Base-by-base conservation (phyloP, 2,113 vertebrate species). In the Paralichthys olivaceus region DNA sequence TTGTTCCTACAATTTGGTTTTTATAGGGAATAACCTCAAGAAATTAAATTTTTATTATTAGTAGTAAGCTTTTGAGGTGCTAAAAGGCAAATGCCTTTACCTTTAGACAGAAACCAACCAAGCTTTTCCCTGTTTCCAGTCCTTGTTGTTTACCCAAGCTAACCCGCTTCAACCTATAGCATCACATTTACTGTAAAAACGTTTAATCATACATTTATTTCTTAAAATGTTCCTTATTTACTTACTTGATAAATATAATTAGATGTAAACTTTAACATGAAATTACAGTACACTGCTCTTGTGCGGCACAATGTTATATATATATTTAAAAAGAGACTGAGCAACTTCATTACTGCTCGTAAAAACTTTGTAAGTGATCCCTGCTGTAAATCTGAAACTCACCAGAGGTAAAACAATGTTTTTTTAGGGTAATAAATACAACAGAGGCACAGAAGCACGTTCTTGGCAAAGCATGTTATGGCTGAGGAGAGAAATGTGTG, bases 401-500 rank as follows among this genome's bases (percentile, higher is more conserved):
- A 66, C 69, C 75, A 79, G 87, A 87, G 59, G 57, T 79, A 64
- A 79, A 88, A 83, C 79, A 66, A 78, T 62, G 47, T 77, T 84
- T 84, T 84, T 69, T 83, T 28, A 7, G 11, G 12, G 43, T 72
- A 69, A 75, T 84, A 84, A 90, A 89, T 84, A 77, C 58, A 84
- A 37, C 61, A 82, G 71, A 74, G 40, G 37, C 70, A 55, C 69
- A 32, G 49, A 79, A 80, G 59, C 75, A 64, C 72, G 81, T 81
- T 72, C 69, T 81, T 84, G 79, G 75, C 67, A 49, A 68, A 56
- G 43, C 19, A 22, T 47, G 37, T 84, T 69, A 67, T 43, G 68
- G 59, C 60, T 72, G 55, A 75, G 78, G 70, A 75, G 65, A 79
- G 32, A 83, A 86, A 85, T 51, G 61, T 69, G 77, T 58, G 74